Evolutionary conservation across 2,797 vertebrate genomes (phyloP).

Genomic region (Miichthys miiuy): DNA sequence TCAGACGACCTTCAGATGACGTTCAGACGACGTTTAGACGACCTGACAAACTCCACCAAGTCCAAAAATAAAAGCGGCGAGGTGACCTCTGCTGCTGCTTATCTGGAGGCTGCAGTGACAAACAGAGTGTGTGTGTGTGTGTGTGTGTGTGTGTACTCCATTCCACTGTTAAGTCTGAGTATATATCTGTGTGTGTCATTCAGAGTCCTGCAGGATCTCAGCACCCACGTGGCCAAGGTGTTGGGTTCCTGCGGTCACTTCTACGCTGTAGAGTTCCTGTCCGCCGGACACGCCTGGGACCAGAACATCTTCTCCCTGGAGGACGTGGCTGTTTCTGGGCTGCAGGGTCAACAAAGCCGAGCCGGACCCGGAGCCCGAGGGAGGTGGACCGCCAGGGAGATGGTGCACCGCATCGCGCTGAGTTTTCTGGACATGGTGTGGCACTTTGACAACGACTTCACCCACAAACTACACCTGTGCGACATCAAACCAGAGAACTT

Average conservation of each 20-base stretch:
- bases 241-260: constrained; percentile 97
- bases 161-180: no score
- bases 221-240: constrained; percentile 90
- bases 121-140: constrained; percentile 1
- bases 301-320: constrained; percentile 93
- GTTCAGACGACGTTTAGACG: background rate
- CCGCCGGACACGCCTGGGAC: constrained; percentile 92
- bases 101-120: constrained; percentile 24
- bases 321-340: constrained; percentile 45
- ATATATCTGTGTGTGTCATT: background rate
- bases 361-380: constrained; percentile 17
- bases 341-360: constrained; percentile 6
- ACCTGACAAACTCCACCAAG: background rate
- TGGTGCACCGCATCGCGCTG: constrained; percentile 90
- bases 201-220: constrained; percentile 92
- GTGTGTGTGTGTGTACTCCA: background rate
- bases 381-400: constrained; percentile 75
- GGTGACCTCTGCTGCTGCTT: constrained; percentile 25
- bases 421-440: constrained; percentile 96
- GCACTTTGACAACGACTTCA: constrained; percentile 95
- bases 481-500: constrained; percentile 99
- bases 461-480: constrained; percentile 94
- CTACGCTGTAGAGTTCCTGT: constrained; percentile 94
- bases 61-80: constrained; percentile 3
- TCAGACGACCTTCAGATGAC: background rate